Evolutionary conservation across 37 sponge, comb jelly and placozoan genomes (phyloP).

Genomic region (Eunapius fragilis): DNA sequence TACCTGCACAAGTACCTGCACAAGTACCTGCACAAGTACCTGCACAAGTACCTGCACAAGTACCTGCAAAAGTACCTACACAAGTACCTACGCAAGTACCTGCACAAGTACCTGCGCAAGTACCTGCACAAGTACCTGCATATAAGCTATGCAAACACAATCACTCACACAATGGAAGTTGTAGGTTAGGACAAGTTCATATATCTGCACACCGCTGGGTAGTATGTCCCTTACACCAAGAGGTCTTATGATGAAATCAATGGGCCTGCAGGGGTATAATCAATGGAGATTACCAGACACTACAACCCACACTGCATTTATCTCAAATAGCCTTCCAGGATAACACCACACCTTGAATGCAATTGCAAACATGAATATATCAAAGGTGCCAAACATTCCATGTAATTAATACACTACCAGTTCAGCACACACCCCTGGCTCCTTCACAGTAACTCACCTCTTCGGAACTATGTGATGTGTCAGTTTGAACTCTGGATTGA

Average conservation of each 20-base stretch:
- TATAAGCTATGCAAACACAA: not conserved
- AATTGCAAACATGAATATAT: too few relatives aligned
- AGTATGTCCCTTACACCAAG: conserved; percentile 63
- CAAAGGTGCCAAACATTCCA: too few relatives aligned
- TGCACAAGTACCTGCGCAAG: too few relatives aligned
- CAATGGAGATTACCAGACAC: too few relatives aligned
- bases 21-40: too few relatives aligned
- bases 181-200: conserved; percentile 71
- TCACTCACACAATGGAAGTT: conserved; percentile 71
- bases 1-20: too few relatives aligned
- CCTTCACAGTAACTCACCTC: conserved; percentile 32
- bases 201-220: conserved; percentile 57
- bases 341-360: not conserved
- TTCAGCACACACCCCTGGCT: too few relatives aligned
- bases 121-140: not conserved
- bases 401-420: too few relatives aligned
- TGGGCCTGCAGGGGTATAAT: conserved; percentile 60
- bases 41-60: too few relatives aligned
- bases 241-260: conserved; percentile 47
- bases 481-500: conserved; percentile 73
- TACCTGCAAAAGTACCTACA: too few relatives aligned
- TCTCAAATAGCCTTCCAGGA: conserved; percentile 48
- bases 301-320: too few relatives aligned
- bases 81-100: too few relatives aligned
- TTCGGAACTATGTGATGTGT: conserved; percentile 58